A percentile compares a stretch with the other conserved stretches of the same genome.
phyloP scores from a whole-genome alignment of 2,113 vertebrate species.

The Bagarius yarrelli region DNA sequence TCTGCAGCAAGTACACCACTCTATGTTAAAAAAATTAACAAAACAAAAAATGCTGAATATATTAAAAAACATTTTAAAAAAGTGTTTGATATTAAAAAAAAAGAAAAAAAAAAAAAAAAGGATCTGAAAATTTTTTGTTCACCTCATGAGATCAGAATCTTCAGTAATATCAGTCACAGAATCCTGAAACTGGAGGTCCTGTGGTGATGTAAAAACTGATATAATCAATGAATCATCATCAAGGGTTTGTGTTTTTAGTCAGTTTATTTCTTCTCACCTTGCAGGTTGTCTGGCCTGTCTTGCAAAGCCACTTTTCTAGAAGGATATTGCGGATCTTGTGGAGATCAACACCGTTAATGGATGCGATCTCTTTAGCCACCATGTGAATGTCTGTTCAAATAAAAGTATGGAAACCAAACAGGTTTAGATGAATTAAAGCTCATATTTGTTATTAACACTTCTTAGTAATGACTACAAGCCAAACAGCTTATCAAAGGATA shows the following conservation, averaged over 20 bases:
- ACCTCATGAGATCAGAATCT: conserved; percentile 88
- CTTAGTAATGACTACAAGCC: no score
- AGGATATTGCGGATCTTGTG: conserved; percentile 82
- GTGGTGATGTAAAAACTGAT: background rate
- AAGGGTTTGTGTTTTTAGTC: background rate
- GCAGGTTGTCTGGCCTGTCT: conserved; percentile 54
- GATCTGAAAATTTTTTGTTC: background rate
- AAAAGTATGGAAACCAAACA: background rate
- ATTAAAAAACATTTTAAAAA: background rate
- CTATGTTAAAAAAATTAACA: conserved; percentile 58
- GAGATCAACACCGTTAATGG: conserved; percentile 84
- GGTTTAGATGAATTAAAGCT: no score
- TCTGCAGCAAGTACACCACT: conserved; percentile 85
- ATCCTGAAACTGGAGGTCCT: conserved; percentile 73
- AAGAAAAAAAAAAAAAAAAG: no score
- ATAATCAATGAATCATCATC: background rate
- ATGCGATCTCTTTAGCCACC: conserved; percentile 84
- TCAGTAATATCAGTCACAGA: conserved; percentile 73
- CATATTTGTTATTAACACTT: no score
- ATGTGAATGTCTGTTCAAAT: conserved; percentile 79
- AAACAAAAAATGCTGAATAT: background rate
- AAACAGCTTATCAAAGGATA: background rate
- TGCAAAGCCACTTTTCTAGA: conserved; percentile 91
- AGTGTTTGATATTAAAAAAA: no score
- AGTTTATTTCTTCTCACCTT: conserved; percentile 69